Evolutionary conservation across 2,888 invertebrate species (phyloP).

Genomic region (Asteroscopus sphinx): DNA sequence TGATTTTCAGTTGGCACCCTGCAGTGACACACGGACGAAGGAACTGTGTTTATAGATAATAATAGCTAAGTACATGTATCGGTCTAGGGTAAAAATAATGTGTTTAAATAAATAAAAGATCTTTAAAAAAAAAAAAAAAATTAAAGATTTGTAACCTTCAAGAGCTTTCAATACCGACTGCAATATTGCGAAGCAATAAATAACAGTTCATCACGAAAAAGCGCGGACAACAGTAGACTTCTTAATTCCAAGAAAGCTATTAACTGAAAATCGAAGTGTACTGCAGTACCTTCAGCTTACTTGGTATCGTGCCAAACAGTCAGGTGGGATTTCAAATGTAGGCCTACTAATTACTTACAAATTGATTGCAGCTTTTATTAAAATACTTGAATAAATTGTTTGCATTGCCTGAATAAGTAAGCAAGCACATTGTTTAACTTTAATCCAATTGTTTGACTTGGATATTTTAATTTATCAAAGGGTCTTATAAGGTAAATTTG

Average conservation of each 20-base stretch:
- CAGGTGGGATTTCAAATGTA: constrained; percentile 38
- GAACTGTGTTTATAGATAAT: too few species aligned
- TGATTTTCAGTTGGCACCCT: too few species aligned
- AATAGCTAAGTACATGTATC: too few species aligned
- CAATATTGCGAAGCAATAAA: constrained; percentile 14
- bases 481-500: too few species aligned
- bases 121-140: too few species aligned
- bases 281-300: constrained; percentile 33
- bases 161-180: not conserved
- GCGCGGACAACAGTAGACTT: constrained; percentile 43
- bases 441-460: too few species aligned
- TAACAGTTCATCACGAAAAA: constrained; percentile 31
- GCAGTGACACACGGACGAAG: too few species aligned
- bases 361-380: constrained; percentile 40
- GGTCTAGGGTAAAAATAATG: too few species aligned
- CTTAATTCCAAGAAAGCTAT: constrained; percentile 51
- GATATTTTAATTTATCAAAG: too few species aligned
- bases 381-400: constrained; percentile 1
- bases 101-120: too few species aligned
- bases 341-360: constrained; percentile 30
- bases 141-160: not conserved
- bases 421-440: too few species aligned
- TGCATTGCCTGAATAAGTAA: too few species aligned
- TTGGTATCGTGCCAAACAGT: constrained; percentile 49
- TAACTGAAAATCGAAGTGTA: constrained; percentile 47